Conservation (phyloP, 2,797 vertebrate genomes). For the Luscinia luscinia region DNA sequence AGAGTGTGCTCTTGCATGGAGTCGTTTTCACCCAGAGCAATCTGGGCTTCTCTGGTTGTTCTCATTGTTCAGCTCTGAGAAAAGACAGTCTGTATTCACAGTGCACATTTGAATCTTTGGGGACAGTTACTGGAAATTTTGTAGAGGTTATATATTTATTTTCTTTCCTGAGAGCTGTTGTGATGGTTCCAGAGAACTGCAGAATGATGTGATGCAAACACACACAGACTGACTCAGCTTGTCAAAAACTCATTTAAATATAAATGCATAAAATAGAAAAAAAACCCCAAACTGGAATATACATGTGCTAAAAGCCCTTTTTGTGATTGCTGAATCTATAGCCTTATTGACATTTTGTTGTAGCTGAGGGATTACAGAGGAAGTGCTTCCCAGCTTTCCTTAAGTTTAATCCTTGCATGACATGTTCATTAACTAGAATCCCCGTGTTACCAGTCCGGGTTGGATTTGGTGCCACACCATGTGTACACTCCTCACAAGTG, state of each 20-base stretch:
- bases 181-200: not conserved
- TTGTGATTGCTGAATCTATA: not conserved
- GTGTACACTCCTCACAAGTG: not conserved
- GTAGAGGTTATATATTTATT: not conserved
- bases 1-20: not conserved
- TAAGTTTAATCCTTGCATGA: not conserved
- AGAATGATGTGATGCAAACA: not conserved
- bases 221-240: not conserved
- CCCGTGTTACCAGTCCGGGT: not conserved
- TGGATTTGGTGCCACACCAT: rapidly evolving
- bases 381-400: not conserved
- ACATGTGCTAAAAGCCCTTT: constrained; percentile 48
- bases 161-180: constrained; percentile 36
- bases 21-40: not conserved
- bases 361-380: not conserved
- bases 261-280: not conserved
- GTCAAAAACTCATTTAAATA: not conserved
- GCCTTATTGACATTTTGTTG: not conserved
- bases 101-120: not conserved
- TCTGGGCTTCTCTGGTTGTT: not conserved
- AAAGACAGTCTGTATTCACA: not conserved
- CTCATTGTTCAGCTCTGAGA: not conserved
- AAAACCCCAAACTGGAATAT: not conserved
- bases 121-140: not conserved
- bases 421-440: not conserved